Percentiles rank a stretch among this genome's conserved stretches.
phyloP scores from a whole-genome alignment of 64 coral and sea anemone species.

The Stylophora pistillata region DNA sequence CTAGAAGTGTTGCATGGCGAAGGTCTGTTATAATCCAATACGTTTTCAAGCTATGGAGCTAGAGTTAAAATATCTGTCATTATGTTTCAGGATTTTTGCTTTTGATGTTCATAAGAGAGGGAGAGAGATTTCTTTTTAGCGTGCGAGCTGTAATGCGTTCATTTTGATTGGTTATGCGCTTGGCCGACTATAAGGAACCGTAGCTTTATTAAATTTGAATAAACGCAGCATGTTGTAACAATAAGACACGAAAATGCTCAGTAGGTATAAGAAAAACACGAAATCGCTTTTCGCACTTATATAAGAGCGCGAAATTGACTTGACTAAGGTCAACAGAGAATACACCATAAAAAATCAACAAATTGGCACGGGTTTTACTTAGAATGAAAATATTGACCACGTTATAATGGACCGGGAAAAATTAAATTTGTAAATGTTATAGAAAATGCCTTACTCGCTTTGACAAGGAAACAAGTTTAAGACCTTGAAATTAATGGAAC shows the following conservation, averaged over 20 bases:
- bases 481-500: neutral
- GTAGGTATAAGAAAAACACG: neutral
- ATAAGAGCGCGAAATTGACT: neutral
- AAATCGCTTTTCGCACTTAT: neutral
- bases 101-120: neutral
- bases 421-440: too few species aligned
- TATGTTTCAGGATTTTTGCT: neutral
- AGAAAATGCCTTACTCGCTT: too few species aligned
- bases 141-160: constrained; percentile 8
- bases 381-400: too few species aligned
- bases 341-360: neutral
- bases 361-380: neutral
- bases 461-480: neutral
- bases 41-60: too few species aligned
- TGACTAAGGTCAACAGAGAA: neutral
- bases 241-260: constrained; percentile 10
- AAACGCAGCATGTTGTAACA: neutral
- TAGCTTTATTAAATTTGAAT: constrained; percentile 17
- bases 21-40: neutral
- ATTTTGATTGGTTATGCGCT: neutral
- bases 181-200: neutral
- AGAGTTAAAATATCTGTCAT: neutral
- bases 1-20: neutral
- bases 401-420: too few species aligned
- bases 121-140: neutral